A percentile compares a stretch with the other conserved stretches of the same genome.
phyloP scores from a whole-genome alignment of 2,888 invertebrate genomes.

The Ochlodes sylvanus region DNA sequence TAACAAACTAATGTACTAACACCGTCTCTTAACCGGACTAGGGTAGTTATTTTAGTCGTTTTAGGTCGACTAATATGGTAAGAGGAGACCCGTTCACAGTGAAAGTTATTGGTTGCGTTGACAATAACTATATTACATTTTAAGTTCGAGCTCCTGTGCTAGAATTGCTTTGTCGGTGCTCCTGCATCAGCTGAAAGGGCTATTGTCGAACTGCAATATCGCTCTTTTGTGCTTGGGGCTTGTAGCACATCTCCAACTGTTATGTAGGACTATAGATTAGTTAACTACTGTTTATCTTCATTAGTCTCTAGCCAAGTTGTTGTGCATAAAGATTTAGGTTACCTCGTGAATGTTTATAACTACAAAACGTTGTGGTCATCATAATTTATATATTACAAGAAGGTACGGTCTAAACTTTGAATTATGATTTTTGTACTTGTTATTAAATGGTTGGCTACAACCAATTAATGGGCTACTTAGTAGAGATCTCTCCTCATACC shows the following conservation, averaged over 20 bases:
- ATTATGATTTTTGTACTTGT: not conserved
- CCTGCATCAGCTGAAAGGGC: constrained; percentile 61
- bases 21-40: too few species aligned
- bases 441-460: too few species aligned
- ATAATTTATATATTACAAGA: not conserved
- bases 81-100: too few species aligned
- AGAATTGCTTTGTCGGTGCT: constrained; percentile 53
- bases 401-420: not conserved
- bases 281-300: constrained; percentile 16
- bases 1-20: too few species aligned
- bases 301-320: not conserved
- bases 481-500: too few species aligned
- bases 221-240: constrained; percentile 43
- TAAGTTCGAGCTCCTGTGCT: constrained; percentile 44
- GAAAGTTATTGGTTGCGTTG: too few species aligned
- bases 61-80: too few species aligned
- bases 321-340: not conserved
- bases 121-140: too few species aligned
- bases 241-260: constrained; percentile 38
- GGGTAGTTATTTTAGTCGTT: too few species aligned
- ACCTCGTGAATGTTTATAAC: not conserved
- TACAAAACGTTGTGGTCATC: not conserved
- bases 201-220: constrained; percentile 54
- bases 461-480: too few species aligned
- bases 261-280: constrained; percentile 23